A percentile compares a stretch with the other conserved stretches of the same genome.
Evolutionary conservation across 2,888 invertebrate species (phyloP).

Genomic region (Venusia cambrica): DNA sequence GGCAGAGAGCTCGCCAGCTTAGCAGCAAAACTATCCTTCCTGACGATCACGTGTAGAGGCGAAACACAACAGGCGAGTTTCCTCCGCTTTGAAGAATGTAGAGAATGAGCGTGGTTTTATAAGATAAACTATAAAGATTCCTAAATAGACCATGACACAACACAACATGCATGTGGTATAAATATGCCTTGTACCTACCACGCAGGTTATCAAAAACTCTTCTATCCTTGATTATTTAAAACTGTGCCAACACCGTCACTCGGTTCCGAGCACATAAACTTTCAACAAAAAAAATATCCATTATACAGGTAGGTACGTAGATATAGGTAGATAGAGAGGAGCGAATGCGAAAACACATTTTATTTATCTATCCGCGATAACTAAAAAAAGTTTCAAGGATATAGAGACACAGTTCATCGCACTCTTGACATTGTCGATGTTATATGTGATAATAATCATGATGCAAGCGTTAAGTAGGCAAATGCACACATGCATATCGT

Average conservation of each 20-base stretch:
- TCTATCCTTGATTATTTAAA: constrained; percentile 14
- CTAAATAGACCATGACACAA: too few species aligned
- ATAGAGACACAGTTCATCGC: constrained; percentile 56
- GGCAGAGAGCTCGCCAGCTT: too few species aligned
- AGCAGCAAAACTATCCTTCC: too few species aligned
- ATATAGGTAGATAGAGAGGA: constrained; percentile 9
- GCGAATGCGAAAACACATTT: constrained; percentile 27
- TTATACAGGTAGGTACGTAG: constrained; percentile 3
- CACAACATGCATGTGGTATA: too few species aligned
- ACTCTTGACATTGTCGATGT: constrained; percentile 67
- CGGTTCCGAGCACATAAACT: constrained; percentile 14
- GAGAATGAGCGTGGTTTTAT: too few species aligned
- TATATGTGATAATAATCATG: constrained; percentile 50
- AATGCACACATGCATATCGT: constrained; percentile 24
- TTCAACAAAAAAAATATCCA: constrained; percentile 24
- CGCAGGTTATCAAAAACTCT: too few species aligned
- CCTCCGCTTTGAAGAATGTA: too few species aligned
- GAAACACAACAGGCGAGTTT: too few species aligned
- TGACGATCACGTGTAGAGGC: too few species aligned
- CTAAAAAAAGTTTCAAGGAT: constrained; percentile 71
- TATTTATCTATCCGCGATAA: constrained; percentile 39
- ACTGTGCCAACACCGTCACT: constrained; percentile 23
- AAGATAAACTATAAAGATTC: too few species aligned
- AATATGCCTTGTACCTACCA: too few species aligned
- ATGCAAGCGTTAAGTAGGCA: constrained; percentile 47